phyloP scores from a whole-genome alignment of 37 sponge, comb jelly and placozoan genomes.

The Cliona cf. orientalis region DNA sequence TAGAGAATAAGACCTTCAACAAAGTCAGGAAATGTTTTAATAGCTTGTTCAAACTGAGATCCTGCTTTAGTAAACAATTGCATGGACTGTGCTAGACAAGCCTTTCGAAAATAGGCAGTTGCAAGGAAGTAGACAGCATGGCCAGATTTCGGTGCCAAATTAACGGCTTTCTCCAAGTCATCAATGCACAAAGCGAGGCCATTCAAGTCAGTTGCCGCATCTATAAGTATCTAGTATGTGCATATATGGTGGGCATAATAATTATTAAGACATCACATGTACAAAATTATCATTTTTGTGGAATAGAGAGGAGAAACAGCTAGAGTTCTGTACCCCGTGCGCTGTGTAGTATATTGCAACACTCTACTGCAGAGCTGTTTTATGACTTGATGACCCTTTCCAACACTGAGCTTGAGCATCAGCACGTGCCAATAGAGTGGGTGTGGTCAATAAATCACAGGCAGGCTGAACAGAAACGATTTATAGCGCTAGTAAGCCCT shows the following conservation, averaged over 20 bases:
- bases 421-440: too few species aligned
- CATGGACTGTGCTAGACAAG: constrained; percentile 28
- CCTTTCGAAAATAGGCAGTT: constrained; percentile 35
- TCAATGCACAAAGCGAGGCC: neutral
- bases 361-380: too few species aligned
- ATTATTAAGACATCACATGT: too few species aligned
- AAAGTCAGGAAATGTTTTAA: constrained; percentile 36
- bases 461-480: too few species aligned
- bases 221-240: constrained; percentile 28
- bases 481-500: too few species aligned
- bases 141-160: constrained; percentile 15
- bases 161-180: constrained; percentile 41
- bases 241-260: too few species aligned
- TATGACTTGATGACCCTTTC: too few species aligned
- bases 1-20: constrained; percentile 60
- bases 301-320: neutral
- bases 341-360: too few species aligned
- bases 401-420: too few species aligned
- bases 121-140: constrained; percentile 42
- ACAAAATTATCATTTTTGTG: neutral
- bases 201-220: constrained; percentile 21
- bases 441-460: too few species aligned
- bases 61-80: constrained; percentile 33
- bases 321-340: too few species aligned
- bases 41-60: constrained; percentile 36